Evolutionary conservation across 2,113 vertebrate genomes (phyloP), one percentile per base, ranked within the genome.

Genomic region (Poeciliopsis occidentalis): DNA sequence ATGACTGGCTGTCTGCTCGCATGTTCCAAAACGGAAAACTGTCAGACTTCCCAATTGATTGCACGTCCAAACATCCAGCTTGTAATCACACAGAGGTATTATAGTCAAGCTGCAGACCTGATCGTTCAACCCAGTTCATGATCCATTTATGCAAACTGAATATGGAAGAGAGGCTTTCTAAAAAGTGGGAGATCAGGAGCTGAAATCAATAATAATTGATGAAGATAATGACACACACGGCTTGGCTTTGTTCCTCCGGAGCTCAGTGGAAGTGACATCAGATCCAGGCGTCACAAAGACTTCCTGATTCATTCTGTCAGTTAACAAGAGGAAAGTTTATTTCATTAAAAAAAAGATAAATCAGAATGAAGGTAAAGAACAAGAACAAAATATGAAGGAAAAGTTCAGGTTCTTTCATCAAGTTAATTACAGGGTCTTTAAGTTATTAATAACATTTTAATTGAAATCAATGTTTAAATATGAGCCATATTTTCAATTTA

Each of bases 31-130:
- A 83, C 83, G 80, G 83, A 64, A 29, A 85, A 79, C 85, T 90
- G 91, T 91, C 92, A 79, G 86, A 90, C 89, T 87, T 84, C 85
- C 83, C 86, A 88, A 91, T 91, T 92, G 92, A 93, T 92, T 92
- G 87, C 79, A 64, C 61, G 12, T 91, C 79, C 69, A 82, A 76
- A 71, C 83, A 78, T 91, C 78, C 15, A 60, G 70, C 82, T 79
- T 44, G 64, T 88, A 89, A 89, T 90, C 87, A 84, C 87, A 68
- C 80, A 74, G 81, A 81, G 88, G 81, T 85, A 64, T n/a, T n/a
- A n/a, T 51, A 88, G 78, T 81, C 80, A 75, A 81, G 81, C 86
- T 70, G 87, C 76, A 72, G 78, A 83, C 78, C 84, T 72, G 70
- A 85, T 76, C 89, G 63, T 84, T 91, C 82, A 78, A 81, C 87